Evolutionary conservation across 2,888 invertebrate species (phyloP).

Genomic region (Drosophila neotestacea): DNA sequence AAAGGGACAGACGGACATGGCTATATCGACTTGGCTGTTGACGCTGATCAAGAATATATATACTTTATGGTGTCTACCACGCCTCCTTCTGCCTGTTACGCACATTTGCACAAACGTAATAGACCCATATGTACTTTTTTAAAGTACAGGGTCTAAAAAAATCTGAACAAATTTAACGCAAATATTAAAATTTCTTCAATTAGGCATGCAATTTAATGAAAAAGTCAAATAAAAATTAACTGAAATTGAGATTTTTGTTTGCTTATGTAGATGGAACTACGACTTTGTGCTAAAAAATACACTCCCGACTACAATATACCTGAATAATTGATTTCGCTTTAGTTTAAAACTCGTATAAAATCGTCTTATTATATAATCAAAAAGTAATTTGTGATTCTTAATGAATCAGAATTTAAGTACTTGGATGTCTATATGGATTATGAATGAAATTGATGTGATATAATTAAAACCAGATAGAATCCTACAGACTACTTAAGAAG

Average conservation of each 20-base stretch:
- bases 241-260: background rate
- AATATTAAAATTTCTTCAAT: background rate
- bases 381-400: background rate
- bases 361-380: background rate
- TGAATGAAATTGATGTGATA: background rate
- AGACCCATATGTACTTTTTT: no score
- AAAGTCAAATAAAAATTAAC: background rate
- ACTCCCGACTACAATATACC: background rate
- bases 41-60: no score
- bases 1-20: no score
- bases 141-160: no score
- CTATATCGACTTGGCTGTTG: no score
- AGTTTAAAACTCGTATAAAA: background rate
- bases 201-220: background rate
- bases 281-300: background rate
- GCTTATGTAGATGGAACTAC: background rate
- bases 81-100: no score
- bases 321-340: background rate
- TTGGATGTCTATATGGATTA: background rate
- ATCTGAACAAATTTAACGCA: no score
- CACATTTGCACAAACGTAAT: no score
- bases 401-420: background rate
- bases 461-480: conserved; percentile 6
- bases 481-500: conserved; percentile 16
- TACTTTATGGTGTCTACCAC: no score